A percentile compares a stretch with the other conserved stretches of the same genome.
Evolutionary conservation across 2,888 invertebrate species (phyloP).

Genomic region (Galeruca laticollis): DNA sequence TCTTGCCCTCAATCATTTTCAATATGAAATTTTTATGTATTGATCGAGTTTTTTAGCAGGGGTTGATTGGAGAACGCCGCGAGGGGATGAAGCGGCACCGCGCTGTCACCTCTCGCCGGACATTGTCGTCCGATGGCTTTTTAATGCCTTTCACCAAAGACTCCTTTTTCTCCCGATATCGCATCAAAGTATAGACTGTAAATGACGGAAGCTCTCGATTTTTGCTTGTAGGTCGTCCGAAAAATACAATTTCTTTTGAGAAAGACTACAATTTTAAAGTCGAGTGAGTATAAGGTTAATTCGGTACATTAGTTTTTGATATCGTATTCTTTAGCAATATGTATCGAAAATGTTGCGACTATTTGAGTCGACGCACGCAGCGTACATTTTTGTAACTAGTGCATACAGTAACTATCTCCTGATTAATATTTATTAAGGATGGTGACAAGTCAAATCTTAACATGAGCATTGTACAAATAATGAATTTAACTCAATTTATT

Average conservation of each 20-base stretch:
- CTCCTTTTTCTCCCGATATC: background rate
- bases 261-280: background rate
- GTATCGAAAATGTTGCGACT: too few species aligned
- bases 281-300: background rate
- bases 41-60: conserved; percentile 67
- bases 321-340: background rate
- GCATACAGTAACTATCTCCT: too few species aligned
- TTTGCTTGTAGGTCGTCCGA: background rate
- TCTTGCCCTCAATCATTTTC: conserved; percentile 67
- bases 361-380: too few species aligned
- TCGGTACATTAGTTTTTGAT: background rate
- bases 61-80: conserved; percentile 58
- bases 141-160: conserved; percentile 29
- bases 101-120: conserved; percentile 64
- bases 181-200: conserved; percentile 9
- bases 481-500: too few species aligned
- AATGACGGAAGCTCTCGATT: conserved; percentile 11
- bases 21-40: conserved; percentile 70
- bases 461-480: too few species aligned
- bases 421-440: too few species aligned
- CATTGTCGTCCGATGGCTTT: conserved; percentile 54
- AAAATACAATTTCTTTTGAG: background rate
- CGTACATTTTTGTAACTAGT: too few species aligned
- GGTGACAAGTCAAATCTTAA: too few species aligned
- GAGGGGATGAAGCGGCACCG: conserved; percentile 58